Evolutionary conservation across 37 sponge, comb jelly and placozoan species (phyloP), one percentile per base, ranked within the genome.

Genomic region (Sycon ciliatum): DNA sequence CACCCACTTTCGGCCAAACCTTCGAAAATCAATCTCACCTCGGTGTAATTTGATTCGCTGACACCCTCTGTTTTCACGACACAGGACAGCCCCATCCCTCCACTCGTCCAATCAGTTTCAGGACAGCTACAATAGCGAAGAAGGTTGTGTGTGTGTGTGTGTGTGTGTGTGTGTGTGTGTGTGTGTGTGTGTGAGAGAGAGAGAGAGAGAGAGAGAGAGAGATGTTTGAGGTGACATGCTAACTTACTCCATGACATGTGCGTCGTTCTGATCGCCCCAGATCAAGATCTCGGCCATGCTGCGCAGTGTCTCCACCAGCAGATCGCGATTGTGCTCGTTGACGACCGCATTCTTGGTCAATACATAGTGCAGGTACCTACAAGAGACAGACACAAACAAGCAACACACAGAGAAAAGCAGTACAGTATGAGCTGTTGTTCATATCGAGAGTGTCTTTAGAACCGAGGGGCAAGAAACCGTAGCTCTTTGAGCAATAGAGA

Each of bases 191-290:
- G 16, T 9, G 52, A 16, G 16, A 18, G 13, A 46, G 53, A 46
- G 16, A 18, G 53, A 22, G 22, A 22, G 16, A 18, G 26, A 11
- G 63, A 23, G 11, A 60, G 63, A 11, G 53, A 46, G 53, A 46
- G 16, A 18, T 46, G 53, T 60, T 9, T 18, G 63, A 22, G 9
- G 52, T 34, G 34, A 32, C 24, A 67, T 36, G 1, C 32, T 6
- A 24, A 78, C 91, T 85, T 29, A 95, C 96, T 98, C 99, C 57
- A 93, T 93, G 0, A 98, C 91, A n/a, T 82, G 79, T 0, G 88
- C 74, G 73, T 98, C 99, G 66, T 98, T 92, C 71, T 98, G 99
- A 75, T 98, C 99, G 0, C 99, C 99, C 99, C 99, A 98, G 32
- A 98, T 93, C 39, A 98, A 69, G 7, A 87, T 89, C 74, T 98